These are phyloP conservation scores for Orthosia gracilis DNA, from an alignment of 2,888 invertebrate species.

Conservation along the genomic window DNA sequence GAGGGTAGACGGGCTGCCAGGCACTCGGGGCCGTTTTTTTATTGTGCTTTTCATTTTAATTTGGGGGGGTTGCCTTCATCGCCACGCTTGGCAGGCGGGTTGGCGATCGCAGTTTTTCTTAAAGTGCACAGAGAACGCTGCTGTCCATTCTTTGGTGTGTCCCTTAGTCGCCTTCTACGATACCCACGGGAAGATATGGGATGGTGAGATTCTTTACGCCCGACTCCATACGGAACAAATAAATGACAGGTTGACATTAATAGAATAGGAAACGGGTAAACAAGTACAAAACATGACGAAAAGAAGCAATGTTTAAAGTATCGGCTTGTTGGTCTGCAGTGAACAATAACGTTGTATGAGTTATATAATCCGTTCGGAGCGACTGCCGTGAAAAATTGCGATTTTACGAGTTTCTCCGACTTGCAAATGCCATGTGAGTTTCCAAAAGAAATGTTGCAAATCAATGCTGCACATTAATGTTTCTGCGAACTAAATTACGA, in stretches of 20 bases:
- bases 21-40: too few relatives aligned
- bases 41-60: too few relatives aligned
- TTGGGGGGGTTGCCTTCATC: too few relatives aligned
- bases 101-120: too few relatives aligned
- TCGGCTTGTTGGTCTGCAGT: constrained; percentile 46
- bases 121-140: too few relatives aligned
- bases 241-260: background rate
- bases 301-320: constrained; percentile 22
- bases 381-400: constrained; percentile 74
- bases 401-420: constrained; percentile 81
- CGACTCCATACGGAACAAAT: too few relatives aligned
- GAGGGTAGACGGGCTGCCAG: too few relatives aligned
- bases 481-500: background rate
- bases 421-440: constrained; percentile 57
- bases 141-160: too few relatives aligned
- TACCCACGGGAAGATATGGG: too few relatives aligned
- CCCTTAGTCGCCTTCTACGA: too few relatives aligned
- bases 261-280: constrained; percentile 11
- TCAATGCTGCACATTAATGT: background rate
- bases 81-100: too few relatives aligned
- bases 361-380: constrained; percentile 54
- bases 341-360: constrained; percentile 52
- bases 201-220: too few relatives aligned
- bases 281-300: constrained; percentile 4
- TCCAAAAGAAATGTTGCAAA: constrained; percentile 33